Evolutionary conservation across 2,888 invertebrate genomes (phyloP).

Genomic region (Drosophila yooni): DNA sequence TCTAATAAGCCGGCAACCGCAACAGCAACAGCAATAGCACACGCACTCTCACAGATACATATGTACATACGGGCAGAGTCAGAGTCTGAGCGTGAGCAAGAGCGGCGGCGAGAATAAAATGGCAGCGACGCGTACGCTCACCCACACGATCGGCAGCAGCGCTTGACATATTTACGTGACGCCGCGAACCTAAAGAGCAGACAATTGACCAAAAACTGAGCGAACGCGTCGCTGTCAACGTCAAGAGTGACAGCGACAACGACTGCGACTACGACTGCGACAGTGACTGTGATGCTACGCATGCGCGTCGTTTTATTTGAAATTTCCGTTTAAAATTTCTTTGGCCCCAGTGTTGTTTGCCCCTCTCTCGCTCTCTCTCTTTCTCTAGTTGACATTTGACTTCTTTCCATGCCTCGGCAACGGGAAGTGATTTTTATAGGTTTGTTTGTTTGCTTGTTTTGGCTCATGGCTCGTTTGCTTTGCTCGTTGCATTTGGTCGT

Average conservation of each 20-base stretch:
- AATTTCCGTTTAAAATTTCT: conserved; percentile 72
- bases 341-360: conserved; percentile 32
- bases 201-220: conserved; percentile 57
- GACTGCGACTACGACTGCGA: conserved; percentile 1
- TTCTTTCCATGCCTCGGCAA: conserved; percentile 52
- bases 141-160: conserved; percentile 58
- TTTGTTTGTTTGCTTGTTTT: conserved; percentile 67
- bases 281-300: conserved; percentile 27
- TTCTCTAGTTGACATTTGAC: conserved; percentile 67
- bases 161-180: conserved; percentile 74
- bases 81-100: conserved; percentile 11
- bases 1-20: conserved; percentile 65
- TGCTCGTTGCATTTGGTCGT: conserved; percentile 25
- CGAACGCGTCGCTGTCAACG: conserved; percentile 24
- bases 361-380: background rate
- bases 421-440: conserved; percentile 75
- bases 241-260: conserved; percentile 15
- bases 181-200: conserved; percentile 44
- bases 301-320: conserved; percentile 67
- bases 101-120: conserved; percentile 11
- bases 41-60: conserved; percentile 4
- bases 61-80: conserved; percentile 7
- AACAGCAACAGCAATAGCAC: conserved; percentile 21
- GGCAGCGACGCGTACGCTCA: conserved; percentile 54
- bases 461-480: conserved; percentile 52